Conservation (phyloP, 2,797 vertebrate genomes). For the Melanotaenia maccullochi region DNA sequence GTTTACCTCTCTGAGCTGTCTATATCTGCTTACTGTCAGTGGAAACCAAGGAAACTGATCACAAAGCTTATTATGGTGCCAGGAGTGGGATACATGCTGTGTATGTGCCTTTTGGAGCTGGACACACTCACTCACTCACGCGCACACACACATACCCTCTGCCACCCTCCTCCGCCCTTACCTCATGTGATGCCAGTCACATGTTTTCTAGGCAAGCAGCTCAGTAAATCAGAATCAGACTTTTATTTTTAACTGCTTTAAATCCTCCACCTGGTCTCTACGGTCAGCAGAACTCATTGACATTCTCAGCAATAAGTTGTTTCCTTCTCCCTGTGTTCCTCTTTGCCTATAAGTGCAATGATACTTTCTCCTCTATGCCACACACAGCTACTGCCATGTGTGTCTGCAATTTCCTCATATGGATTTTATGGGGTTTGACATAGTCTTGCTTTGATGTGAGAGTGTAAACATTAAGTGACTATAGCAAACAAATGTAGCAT, state of each 20-base stretch:
- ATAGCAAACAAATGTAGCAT: neutral
- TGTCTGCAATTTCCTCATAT: constrained; percentile 8
- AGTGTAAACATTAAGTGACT: neutral
- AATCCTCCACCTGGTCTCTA: constrained; percentile 72
- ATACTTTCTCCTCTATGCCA: constrained; percentile 29
- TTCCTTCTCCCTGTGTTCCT: constrained; percentile 31
- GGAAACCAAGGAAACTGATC: constrained; percentile 81
- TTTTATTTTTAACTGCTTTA: constrained; percentile 84
- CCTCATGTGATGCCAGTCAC: constrained; percentile 85
- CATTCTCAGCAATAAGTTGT: constrained; percentile 42
- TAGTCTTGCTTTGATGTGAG: neutral
- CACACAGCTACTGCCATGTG: constrained; percentile 1
- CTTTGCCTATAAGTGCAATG: constrained; percentile 18
- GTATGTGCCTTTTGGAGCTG: constrained; percentile 42
- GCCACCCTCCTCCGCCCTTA: constrained; percentile 51
- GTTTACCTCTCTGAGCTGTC: constrained; percentile 74
- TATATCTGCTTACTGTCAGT: constrained; percentile 82
- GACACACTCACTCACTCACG: constrained; percentile 12
- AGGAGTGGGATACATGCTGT: constrained; percentile 51
- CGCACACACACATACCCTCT: constrained; percentile 21
- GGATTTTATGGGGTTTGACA: constrained; percentile 13
- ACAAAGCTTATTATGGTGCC: constrained; percentile 80
- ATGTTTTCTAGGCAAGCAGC: constrained; percentile 84
- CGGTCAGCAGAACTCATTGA: constrained; percentile 58
- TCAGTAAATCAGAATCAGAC: constrained; percentile 84